These are phyloP conservation scores for Brachypalpus laphriformis DNA, from an alignment of 2,888 invertebrate genomes.

Conservation along the genomic window DNA sequence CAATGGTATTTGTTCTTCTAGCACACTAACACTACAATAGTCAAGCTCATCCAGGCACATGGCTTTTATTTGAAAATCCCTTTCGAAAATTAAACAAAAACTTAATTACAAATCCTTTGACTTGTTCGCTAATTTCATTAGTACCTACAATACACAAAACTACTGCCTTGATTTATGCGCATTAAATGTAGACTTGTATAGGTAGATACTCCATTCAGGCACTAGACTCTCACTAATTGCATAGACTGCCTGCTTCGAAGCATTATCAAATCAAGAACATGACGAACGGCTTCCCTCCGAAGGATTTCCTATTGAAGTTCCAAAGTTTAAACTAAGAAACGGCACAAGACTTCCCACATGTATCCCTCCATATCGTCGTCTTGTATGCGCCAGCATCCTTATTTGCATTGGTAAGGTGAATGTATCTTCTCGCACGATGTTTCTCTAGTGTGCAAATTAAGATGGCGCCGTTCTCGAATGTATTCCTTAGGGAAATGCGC, in stretches of 20 bases:
- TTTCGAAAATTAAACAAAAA: slow-evolving; percentile 24
- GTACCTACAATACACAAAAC: not conserved
- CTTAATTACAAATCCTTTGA: slow-evolving; percentile 45
- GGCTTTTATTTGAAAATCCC: not conserved
- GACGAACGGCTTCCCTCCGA: slow-evolving; percentile 15
- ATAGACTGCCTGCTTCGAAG: no score
- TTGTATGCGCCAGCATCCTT: slow-evolving; percentile 9
- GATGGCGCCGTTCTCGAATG: slow-evolving; percentile 43
- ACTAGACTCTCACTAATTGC: slow-evolving; percentile 23
- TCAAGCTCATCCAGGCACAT: not conserved
- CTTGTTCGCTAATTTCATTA: slow-evolving; percentile 57
- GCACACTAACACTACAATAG: not conserved
- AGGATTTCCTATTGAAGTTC: slow-evolving; percentile 40
- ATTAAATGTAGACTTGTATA: slow-evolving; percentile 34
- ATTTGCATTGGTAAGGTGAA: slow-evolving; percentile 52
- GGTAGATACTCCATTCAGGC: not conserved
- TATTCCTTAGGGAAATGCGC: slow-evolving; percentile 61
- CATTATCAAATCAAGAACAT: slow-evolving; percentile 31
- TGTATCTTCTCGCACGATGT: slow-evolving; percentile 41
- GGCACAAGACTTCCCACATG: not conserved
- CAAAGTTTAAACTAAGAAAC: slow-evolving; percentile 38
- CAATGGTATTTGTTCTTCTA: not conserved
- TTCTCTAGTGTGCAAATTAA: slow-evolving; percentile 42
- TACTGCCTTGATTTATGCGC: slow-evolving; percentile 56
- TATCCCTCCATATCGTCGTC: not conserved